phyloP scores from a whole-genome alignment of 1,140 invertebrate species.

The Stratiolaelaps scimitus region DNA sequence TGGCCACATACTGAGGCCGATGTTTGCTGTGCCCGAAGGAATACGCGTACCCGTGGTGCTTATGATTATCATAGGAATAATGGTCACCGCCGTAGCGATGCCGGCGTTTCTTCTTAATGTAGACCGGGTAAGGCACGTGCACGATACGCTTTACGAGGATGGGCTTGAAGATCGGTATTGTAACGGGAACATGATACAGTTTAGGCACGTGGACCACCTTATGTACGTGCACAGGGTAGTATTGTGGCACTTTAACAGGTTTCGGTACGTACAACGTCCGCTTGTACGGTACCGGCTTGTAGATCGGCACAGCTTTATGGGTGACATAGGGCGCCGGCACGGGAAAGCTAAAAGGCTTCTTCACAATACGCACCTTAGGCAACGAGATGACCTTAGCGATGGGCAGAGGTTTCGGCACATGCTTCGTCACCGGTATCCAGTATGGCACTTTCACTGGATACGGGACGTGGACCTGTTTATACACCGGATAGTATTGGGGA shows the following conservation, averaged over 20 bases:
- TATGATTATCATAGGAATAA: background rate
- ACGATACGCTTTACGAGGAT: background rate
- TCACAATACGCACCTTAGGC: slow-evolving; percentile 12
- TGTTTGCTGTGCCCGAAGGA: slow-evolving; percentile 21
- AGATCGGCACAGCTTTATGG: slow-evolving; percentile 5
- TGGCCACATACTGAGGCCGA: background rate
- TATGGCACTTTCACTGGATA: slow-evolving; percentile 17
- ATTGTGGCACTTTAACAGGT: slow-evolving; percentile 23
- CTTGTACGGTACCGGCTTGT: slow-evolving; percentile 18
- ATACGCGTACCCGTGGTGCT: slow-evolving; percentile 5
- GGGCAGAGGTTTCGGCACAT: slow-evolving; percentile 3
- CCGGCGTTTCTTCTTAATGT: background rate
- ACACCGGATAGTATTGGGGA: slow-evolving; percentile 8
- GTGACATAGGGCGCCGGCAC: background rate
- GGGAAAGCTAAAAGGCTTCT: background rate
- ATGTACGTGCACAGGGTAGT: slow-evolving; percentile 7
- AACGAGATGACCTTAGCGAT: slow-evolving; percentile 13
- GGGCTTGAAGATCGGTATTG: slow-evolving; percentile 7
- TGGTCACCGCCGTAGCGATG: background rate
- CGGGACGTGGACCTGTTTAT: slow-evolving; percentile 15
- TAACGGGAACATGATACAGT: slow-evolving; percentile 5
- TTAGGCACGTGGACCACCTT: slow-evolving; percentile 20
- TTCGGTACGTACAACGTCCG: slow-evolving; percentile 16
- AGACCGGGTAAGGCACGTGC: slow-evolving; percentile 19
- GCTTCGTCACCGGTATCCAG: slow-evolving; percentile 18